Base-by-base conservation (phyloP, 2,113 vertebrate genomes). In the Trematomus loennbergii region DNA sequence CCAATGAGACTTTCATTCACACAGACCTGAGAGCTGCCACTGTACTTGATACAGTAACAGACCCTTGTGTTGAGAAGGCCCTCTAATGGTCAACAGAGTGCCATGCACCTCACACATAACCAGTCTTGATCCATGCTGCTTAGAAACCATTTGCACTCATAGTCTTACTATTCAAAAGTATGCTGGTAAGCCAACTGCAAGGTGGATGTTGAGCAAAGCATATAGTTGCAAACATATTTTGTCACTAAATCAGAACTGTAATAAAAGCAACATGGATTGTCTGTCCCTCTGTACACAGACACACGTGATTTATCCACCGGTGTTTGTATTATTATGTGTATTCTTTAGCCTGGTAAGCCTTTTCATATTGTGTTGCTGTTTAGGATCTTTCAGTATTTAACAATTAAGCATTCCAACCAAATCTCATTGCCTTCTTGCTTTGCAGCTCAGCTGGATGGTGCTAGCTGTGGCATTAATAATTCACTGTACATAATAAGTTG, bases 381-480 rank as follows among this genome's bases (percentile, higher is more conserved):
- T 12, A 33, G 4, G 36, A 69, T 75, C 20, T n/a, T 58, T 2
- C 20, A 43, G 60, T 68, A 45, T 78, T 64, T 16, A 63, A 62
- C 53, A 58, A 4, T 81, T 72, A 25, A 55, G 16, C 29, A 18
- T 49, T 72, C 70, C 33, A 58, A 83, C 50, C 67, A 63, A 85
- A 54, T 70, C 25, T 69, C 59, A 33, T n/a, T 61, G 49, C 78
- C 60, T 81, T 64, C 81, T 70, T 79, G 33, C 72, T 73, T 63
- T 63, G 20, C 69, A 18, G 66, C 61, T 83, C 73, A 90, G 75
- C 48, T 64, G 18, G 77, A 61, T 73, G 78, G 78, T 89, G 87
- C 83, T 87, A 72, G 85, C 81, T 83, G 59, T 78, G 68, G 82
- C 90, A 93, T 94, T 89, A 94, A 94, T 94, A 94, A 94, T 94